Evolutionary conservation across 2,797 vertebrate species (phyloP).

Genomic region (Halcyon badia): DNA sequence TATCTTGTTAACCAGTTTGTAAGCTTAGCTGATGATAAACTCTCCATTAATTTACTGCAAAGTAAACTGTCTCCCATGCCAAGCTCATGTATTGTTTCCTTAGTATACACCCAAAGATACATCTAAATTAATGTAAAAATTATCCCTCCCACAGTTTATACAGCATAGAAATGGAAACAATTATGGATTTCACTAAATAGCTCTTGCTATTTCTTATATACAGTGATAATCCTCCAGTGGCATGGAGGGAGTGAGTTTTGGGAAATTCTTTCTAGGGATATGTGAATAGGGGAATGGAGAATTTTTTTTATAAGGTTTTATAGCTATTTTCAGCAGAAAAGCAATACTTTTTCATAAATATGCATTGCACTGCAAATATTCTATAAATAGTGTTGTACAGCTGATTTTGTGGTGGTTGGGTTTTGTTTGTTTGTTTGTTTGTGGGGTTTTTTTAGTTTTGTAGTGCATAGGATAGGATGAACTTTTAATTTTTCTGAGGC

Average conservation of each 20-base stretch:
- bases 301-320: neutral
- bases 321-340: neutral
- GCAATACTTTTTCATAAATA: neutral
- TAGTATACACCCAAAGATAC: accelerated
- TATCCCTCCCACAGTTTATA: neutral
- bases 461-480: neutral
- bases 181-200: neutral
- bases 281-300: neutral
- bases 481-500: neutral
- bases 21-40: neutral
- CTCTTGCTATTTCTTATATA: neutral
- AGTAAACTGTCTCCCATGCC: neutral
- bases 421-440: too few species aligned
- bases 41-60: neutral
- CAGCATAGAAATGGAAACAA: neutral
- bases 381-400: neutral
- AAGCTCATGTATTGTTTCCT: neutral
- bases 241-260: neutral
- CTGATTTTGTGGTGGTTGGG: neutral
- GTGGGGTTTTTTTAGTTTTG: too few species aligned
- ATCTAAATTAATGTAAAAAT: neutral
- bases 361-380: neutral
- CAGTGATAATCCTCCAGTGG: neutral
- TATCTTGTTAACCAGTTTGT: neutral
- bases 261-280: neutral